Base-by-base conservation (phyloP, 2,888 invertebrate species). In the Tetragonisca angustula region DNA sequence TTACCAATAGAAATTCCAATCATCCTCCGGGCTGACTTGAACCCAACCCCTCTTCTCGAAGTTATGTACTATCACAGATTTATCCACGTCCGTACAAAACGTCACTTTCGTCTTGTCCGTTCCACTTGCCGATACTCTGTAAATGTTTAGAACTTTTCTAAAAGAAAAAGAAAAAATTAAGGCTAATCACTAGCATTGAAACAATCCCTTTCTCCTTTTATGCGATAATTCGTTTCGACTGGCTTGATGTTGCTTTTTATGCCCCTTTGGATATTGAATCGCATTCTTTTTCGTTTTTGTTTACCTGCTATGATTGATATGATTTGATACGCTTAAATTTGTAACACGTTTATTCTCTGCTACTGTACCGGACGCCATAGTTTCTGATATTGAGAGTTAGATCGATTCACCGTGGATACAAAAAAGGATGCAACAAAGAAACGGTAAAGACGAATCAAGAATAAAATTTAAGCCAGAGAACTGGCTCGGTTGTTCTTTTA, bases 1-100 rank as follows among this genome's bases (percentile, higher is more conserved):
- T 92, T 94, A 96, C 96, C 99, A 99, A 94, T 99, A 99, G 93
- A 99, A 97, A 94, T 99, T 98, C 99, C 99, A 99, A 91, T 98
- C 98, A 92, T 98, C 98, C 89, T 98, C 98, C 0, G 98, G 97
- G 0, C 97, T 96, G 0, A 98, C 98, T 94, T 97, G 97, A 15
- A 96, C 95, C 99, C 99, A 99, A 19, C 98, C 98, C 75, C 98
- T 96, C 91, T 98, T 97, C 90, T 98, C 98, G 93, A 99, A 99
- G 95, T 98, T 99, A 90, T 97, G 97, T 73, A 98, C 96, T 79
- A 99, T 96, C 17, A 99, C 98, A 36, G 98, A 98, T 94, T 98
- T 99, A 92, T 99, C 99, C 92, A 98, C 96, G 94, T 98, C 98
- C n/a, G 98, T 97, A 92, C 97, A 97, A 94, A 96, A 97, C 19